Conservation (phyloP, 2,888 invertebrate species). For the Coleophora deauratella region DNA sequence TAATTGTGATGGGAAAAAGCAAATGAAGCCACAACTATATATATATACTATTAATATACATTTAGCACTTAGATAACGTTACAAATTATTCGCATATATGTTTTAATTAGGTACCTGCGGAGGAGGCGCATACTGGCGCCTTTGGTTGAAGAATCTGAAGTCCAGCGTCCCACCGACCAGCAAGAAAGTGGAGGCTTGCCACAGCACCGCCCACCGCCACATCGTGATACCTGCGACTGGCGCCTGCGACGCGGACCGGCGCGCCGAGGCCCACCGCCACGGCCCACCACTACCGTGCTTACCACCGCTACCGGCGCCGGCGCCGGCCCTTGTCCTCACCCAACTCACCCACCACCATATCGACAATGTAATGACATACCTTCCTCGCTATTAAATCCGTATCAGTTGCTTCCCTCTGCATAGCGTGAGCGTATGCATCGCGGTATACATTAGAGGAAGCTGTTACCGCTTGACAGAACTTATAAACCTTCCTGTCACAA, state of each 20-base stretch:
- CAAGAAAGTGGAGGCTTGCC: conserved; percentile 28
- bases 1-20: no score
- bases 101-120: conserved; percentile 27
- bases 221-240: conserved; percentile 35
- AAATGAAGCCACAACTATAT: no score
- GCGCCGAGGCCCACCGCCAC: neutral
- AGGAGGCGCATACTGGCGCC: conserved; percentile 24
- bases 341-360: conserved; percentile 2
- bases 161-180: conserved; percentile 36
- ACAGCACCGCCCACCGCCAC: conserved; percentile 48
- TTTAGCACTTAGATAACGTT: no score
- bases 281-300: conserved; percentile 9
- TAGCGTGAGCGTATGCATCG: conserved; percentile 15
- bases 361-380: neutral
- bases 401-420: conserved; percentile 13
- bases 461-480: conserved; percentile 1
- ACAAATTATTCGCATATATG: no score
- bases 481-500: no score
- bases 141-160: conserved; percentile 30
- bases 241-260: conserved; percentile 3
- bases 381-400: neutral
- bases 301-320: conserved; percentile 2
- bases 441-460: conserved; percentile 14
- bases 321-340: conserved; percentile 13
- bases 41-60: no score